Evolutionary conservation across 2,113 vertebrate species (phyloP).

Genomic region (Leuciscus idus): DNA sequence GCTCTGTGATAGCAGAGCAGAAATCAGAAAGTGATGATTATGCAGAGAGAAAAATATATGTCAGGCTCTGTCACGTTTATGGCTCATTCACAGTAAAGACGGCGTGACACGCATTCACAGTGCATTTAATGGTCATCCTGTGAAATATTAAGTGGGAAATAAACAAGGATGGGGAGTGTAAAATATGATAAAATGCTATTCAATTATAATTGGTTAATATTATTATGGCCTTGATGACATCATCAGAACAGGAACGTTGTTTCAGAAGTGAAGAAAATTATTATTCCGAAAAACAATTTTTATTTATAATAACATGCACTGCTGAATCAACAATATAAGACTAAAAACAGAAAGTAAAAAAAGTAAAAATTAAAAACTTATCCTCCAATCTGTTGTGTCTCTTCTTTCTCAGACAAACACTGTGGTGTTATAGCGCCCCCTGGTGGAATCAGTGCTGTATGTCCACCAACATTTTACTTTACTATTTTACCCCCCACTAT

Average conservation of each 20-base stretch:
- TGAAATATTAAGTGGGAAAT: background rate
- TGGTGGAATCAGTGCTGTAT: background rate
- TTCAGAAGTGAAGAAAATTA: background rate
- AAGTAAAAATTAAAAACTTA: no score
- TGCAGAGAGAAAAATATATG: slow-evolving; percentile 2
- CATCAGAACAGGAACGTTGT: background rate
- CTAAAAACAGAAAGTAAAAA: no score
- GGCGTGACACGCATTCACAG: background rate
- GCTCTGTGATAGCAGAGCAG: slow-evolving; percentile 28
- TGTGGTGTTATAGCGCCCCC: background rate
- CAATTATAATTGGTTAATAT: background rate
- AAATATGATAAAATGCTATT: background rate
- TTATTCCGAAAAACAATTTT: background rate
- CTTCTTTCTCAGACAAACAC: background rate
- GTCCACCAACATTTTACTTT: background rate
- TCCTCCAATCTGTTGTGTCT: no score
- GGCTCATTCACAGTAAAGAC: background rate
- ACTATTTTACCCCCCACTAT: no score
- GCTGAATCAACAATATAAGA: background rate
- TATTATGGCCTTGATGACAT: background rate
- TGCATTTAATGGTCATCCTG: background rate
- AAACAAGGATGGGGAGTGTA: background rate
- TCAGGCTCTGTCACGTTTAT: background rate
- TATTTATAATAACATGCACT: background rate
- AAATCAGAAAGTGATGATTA: background rate